These are phyloP conservation scores for Drusus annulatus DNA, from an alignment of 1,140 invertebrate genomes.

Conservation along the genomic window DNA sequence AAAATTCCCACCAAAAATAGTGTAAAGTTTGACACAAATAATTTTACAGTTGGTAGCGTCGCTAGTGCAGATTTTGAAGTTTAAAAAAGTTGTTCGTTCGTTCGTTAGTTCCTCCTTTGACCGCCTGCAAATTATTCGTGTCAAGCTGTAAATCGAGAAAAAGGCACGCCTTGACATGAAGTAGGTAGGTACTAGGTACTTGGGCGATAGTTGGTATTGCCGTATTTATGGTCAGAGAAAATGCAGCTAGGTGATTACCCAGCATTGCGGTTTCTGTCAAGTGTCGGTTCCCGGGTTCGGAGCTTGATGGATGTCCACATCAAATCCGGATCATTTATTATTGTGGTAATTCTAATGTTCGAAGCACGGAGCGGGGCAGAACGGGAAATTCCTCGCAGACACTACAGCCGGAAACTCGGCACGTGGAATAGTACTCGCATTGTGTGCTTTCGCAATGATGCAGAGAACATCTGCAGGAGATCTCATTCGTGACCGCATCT, in stretches of 20 bases:
- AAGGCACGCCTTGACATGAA: too few species aligned
- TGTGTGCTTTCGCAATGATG: neutral
- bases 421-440: neutral
- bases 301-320: slow-evolving; percentile 35
- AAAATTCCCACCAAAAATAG: too few species aligned
- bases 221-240: slow-evolving; percentile 31
- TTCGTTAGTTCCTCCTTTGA: too few species aligned
- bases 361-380: slow-evolving; percentile 12
- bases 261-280: slow-evolving; percentile 43
- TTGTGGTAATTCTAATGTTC: slow-evolving; percentile 18
- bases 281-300: neutral
- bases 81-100: too few species aligned
- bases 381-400: slow-evolving; percentile 22
- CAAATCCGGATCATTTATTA: slow-evolving; percentile 35
- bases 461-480: too few species aligned
- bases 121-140: too few species aligned
- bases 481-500: too few species aligned
- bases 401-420: neutral
- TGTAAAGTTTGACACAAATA: too few species aligned
- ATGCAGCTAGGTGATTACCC: neutral
- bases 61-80: too few species aligned
- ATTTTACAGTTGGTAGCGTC: too few species aligned
- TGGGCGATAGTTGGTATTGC: neutral
- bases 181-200: too few species aligned
- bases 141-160: too few species aligned